Percentiles rank a stretch among this genome's conserved stretches.
Evolutionary conservation across 2,888 invertebrate species (phyloP).

Genomic region (Lepidocyrtoides sp.): DNA sequence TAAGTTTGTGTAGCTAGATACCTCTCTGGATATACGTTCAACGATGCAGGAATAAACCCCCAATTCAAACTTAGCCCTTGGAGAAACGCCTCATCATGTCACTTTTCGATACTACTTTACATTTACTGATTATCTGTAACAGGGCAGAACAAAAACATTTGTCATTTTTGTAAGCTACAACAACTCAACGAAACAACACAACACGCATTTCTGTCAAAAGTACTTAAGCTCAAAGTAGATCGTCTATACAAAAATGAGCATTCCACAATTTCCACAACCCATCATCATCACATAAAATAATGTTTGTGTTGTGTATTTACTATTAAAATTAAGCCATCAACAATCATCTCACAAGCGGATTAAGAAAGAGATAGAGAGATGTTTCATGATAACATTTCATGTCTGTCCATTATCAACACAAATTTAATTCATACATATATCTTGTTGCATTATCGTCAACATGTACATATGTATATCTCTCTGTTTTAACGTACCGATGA

Average conservation of each 20-base stretch:
- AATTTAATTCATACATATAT: neutral
- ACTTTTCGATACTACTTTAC: neutral
- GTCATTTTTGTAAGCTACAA: neutral
- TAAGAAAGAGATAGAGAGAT: neutral
- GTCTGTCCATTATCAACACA: neutral
- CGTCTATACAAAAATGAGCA: neutral
- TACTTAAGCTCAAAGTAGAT: neutral
- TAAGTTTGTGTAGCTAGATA: neutral
- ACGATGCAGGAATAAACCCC: too few species aligned
- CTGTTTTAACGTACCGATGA: constrained; percentile 17
- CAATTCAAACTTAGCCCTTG: neutral
- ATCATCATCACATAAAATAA: neutral
- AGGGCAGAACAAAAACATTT: neutral
- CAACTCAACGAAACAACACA: neutral
- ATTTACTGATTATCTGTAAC: neutral
- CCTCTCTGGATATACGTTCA: neutral
- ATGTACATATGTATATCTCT: neutral
- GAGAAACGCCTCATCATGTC: neutral
- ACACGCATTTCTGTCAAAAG: neutral
- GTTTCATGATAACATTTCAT: neutral
- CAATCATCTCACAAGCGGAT: neutral
- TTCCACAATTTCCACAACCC: neutral
- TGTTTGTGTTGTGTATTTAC: neutral
- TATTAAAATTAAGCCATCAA: constrained; percentile 25
- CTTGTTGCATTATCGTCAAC: neutral